Evolutionary conservation across 2,113 vertebrate species (phyloP).

Genomic region (Takifugu flavidus): DNA sequence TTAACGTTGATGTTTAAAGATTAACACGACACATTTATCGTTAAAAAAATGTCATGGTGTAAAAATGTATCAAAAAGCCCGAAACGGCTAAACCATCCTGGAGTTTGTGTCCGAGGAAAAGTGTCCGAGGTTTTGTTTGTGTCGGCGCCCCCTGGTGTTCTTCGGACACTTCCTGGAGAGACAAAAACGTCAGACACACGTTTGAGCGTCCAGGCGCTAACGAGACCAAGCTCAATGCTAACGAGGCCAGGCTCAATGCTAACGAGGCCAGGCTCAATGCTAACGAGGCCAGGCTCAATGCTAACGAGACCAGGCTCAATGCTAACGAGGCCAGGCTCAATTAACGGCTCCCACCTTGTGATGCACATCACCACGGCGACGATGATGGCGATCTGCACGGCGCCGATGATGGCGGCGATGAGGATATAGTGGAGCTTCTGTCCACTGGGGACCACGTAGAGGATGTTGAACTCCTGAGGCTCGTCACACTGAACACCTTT

Average conservation of each 20-base stretch:
- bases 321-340: too few relatives aligned
- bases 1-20: constrained; percentile 62
- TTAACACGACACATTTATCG: constrained; percentile 19
- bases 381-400: constrained; percentile 94
- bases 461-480: constrained; percentile 92
- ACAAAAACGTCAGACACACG: background rate
- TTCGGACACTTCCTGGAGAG: constrained; percentile 89
- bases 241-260: too few relatives aligned
- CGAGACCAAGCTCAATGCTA: too few relatives aligned
- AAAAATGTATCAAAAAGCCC: constrained; percentile 73
- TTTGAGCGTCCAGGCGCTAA: too few relatives aligned
- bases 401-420: constrained; percentile 94
- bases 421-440: constrained; percentile 96
- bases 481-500: constrained; percentile 92
- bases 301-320: too few relatives aligned
- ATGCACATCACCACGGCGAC: constrained; percentile 98
- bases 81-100: constrained; percentile 87
- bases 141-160: constrained; percentile 90
- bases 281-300: too few relatives aligned
- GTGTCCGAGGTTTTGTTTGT: constrained; percentile 96
- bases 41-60: constrained; percentile 65
- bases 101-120: constrained; percentile 94
- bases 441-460: constrained; percentile 94
- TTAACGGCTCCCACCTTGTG: constrained; percentile 77
- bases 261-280: too few relatives aligned